Percentiles rank a stretch among this genome's conserved stretches.
phyloP scores from a whole-genome alignment of 64 coral and sea anemone species.

The Acropora yongei region DNA sequence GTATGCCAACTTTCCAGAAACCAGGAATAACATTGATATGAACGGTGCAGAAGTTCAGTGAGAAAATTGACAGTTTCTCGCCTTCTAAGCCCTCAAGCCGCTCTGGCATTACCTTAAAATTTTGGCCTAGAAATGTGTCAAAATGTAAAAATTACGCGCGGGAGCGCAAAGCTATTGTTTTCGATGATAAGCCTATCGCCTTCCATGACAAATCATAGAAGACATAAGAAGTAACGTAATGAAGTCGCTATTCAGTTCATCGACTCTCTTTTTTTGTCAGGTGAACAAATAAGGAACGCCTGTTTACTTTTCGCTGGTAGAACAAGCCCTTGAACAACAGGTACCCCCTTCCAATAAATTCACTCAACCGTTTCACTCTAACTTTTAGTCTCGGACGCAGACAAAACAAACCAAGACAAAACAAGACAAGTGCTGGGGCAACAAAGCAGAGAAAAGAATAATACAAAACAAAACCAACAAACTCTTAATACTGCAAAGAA shows the following conservation, averaged over 20 bases:
- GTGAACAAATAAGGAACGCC: background rate
- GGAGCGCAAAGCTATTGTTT: too few species aligned
- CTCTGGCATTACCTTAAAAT: too few species aligned
- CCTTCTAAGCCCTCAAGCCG: too few species aligned
- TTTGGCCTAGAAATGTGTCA: too few species aligned
- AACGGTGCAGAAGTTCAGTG: too few species aligned
- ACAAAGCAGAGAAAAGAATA: background rate
- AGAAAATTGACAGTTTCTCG: too few species aligned
- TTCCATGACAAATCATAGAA: background rate
- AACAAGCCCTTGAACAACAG: background rate
- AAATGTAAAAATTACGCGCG: too few species aligned
- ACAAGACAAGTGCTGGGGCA: background rate
- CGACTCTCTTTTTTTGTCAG: background rate
- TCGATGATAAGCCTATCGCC: too few species aligned
- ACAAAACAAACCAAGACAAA: conserved; percentile 16
- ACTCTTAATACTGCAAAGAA: too few species aligned
- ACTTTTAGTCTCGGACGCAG: background rate
- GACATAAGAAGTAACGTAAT: background rate
- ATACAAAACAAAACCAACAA: too few species aligned
- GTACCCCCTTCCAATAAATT: background rate
- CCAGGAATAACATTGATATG: too few species aligned
- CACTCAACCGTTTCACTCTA: conserved; percentile 18
- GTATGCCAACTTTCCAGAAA: too few species aligned
- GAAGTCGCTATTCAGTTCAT: background rate
- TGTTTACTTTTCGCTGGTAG: background rate